Evolutionary conservation across 2,888 invertebrate species (phyloP), one percentile per base, ranked within the genome.

Genomic region (Epinotia nisella): DNA sequence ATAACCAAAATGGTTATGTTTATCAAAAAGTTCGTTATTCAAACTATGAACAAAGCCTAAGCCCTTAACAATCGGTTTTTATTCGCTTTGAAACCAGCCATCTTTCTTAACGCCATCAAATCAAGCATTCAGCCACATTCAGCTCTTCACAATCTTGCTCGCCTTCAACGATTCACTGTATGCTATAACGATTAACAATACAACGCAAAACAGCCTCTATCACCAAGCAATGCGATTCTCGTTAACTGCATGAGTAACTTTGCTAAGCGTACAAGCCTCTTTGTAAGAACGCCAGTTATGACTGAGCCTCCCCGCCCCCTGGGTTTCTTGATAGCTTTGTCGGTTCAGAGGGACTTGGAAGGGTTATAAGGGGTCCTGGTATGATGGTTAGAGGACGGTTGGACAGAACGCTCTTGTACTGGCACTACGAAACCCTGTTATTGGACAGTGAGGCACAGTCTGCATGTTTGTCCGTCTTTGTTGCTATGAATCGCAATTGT

Each of bases 401-500:
- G 87, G 79, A 92, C 91, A 92, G 89, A 90, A 88, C 82, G 87
- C 83, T 90, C 89, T 90, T 90, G 88, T 91, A 84, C 85, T 85
- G 86, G 86, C 86, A 89, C 92, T 92, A 85, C 90, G 90, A 86
- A 88, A 90, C 90, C 87, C 90, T 92, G 91, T 91, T 91, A 88
- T 89, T 85, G 88, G 90, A 92, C 90, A 92, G 90, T 21, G 66
- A 85, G 85, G 78, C 83, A 83, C 89, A 88, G 91, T 91, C 86
- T 90, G 87, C 85, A 80, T 83, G 85, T 84, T 89, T 85, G 85
- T 88, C 87, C 82, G 85, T 90, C 91, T 90, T 92, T 91, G 91
- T 93, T 88, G 88, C 87, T 87, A 85, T 92, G 90, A 91, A 90
- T 88, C 84, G 89, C 87, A 85, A 83, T 89, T 91, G 89, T 68